Conservation (phyloP, 1,140 invertebrate species). For the Eumeta japonica region DNA sequence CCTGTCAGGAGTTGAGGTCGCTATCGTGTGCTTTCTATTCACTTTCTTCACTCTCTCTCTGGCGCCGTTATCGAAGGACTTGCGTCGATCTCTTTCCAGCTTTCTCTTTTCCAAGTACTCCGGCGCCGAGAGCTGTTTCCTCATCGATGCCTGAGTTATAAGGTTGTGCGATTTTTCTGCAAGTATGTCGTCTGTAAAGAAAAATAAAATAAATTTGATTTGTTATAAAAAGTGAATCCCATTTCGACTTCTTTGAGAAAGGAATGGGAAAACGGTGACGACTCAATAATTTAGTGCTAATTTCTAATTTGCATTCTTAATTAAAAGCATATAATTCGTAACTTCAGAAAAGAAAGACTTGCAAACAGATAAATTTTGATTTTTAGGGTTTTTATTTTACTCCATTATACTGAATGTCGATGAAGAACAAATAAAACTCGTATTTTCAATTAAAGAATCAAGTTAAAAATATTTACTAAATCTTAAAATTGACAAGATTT, state of each 20-base stretch:
- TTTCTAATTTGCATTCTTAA: no score
- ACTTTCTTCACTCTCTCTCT: constrained; percentile 59
- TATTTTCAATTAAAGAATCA: no score
- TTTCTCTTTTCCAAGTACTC: constrained; percentile 84
- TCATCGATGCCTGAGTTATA: constrained; percentile 60
- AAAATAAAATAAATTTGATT: constrained; percentile 6
- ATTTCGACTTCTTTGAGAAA: no score
- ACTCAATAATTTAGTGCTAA: no score
- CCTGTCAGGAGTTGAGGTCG: constrained; percentile 25
- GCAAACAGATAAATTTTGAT: no score
- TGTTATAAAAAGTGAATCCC: not conserved
- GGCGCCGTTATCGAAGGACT: constrained; percentile 64
- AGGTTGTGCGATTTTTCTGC: constrained; percentile 53
- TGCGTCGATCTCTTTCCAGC: constrained; percentile 67
- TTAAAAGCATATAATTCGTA: not conserved
- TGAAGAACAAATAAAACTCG: no score
- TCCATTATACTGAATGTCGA: no score
- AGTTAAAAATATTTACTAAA: no score
- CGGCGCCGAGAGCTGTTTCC: constrained; percentile 79
- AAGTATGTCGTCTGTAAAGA: constrained; percentile 48
- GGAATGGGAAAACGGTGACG: no score
- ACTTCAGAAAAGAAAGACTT: no score
- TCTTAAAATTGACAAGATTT: no score
- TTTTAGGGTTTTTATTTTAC: no score
- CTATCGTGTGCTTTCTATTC: constrained; percentile 35